A percentile compares a stretch with the other conserved stretches of the same genome.
phyloP scores from a whole-genome alignment of 2,113 vertebrate genomes.

The Pyxicephalus adspersus region DNA sequence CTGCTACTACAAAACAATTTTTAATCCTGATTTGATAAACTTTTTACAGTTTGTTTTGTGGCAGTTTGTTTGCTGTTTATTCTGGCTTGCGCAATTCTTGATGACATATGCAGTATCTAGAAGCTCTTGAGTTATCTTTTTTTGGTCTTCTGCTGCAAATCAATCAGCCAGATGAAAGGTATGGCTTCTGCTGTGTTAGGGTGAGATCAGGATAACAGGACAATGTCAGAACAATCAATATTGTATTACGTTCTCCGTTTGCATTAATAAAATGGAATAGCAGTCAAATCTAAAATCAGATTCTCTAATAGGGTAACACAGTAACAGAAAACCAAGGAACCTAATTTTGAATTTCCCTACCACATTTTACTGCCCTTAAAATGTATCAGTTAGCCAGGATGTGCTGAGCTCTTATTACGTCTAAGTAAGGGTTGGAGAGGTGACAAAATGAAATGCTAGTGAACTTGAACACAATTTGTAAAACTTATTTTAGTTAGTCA shows the following conservation, averaged over 20 bases:
- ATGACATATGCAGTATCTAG: not conserved
- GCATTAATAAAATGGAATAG: too few species aligned
- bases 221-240: too few species aligned
- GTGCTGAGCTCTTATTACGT: not conserved
- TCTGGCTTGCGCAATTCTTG: too few species aligned
- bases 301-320: too few species aligned
- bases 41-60: too few species aligned
- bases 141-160: constrained; percentile 6
- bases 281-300: too few species aligned
- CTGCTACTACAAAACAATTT: too few species aligned
- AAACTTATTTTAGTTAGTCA: constrained; percentile 6
- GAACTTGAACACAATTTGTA: not conserved
- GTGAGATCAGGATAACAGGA: constrained; percentile 2
- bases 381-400: not conserved
- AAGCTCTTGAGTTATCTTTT: not conserved
- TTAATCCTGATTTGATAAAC: too few species aligned
- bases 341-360: constrained; percentile 15
- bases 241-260: too few species aligned
- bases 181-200: not conserved
- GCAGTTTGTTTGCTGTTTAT: too few species aligned
- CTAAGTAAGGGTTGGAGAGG: constrained; percentile 5
- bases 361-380: not conserved
- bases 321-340: not conserved
- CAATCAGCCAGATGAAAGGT: constrained; percentile 18
- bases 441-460: not conserved